Percentiles rank a stretch among this genome's conserved stretches.
Conservation (phyloP, 2,113 vertebrate genomes). For the Siphamia tubifer region DNA sequence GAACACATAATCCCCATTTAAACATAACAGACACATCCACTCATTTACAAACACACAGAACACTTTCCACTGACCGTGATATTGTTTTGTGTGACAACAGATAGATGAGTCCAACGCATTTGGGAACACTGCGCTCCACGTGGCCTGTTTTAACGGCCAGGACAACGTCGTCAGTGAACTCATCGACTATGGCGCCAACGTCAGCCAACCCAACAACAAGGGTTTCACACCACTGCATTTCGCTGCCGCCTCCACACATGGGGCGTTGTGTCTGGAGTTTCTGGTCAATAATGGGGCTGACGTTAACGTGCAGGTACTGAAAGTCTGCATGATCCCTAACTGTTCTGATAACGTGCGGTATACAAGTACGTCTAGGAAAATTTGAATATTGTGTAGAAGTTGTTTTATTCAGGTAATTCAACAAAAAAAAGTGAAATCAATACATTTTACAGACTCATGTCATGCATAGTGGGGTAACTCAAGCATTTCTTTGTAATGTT, state of each 20-base stretch:
- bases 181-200: constrained; percentile 94
- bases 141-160: constrained; percentile 96
- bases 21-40: background rate
- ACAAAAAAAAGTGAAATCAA: no score
- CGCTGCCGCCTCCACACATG: constrained; percentile 92
- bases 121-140: constrained; percentile 94
- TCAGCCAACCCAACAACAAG: constrained; percentile 93
- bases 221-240: constrained; percentile 98
- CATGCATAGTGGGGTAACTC: no score
- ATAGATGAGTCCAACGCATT: constrained; percentile 94
- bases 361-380: no score
- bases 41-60: no score
- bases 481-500: no score
- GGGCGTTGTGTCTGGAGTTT: constrained; percentile 92
- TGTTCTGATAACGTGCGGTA: no score
- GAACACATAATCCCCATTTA: no score
- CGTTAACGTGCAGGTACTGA: constrained; percentile 97
- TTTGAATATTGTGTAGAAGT: no score
- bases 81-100: constrained; percentile 65
- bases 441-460: no score
- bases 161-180: constrained; percentile 93
- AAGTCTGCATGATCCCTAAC: no score
- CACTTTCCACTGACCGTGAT: no score
- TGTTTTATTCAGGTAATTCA: no score
- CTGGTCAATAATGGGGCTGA: constrained; percentile 95